Conservation (phyloP, 2,797 vertebrate species). For the Scomberomorus guttatus region DNA sequence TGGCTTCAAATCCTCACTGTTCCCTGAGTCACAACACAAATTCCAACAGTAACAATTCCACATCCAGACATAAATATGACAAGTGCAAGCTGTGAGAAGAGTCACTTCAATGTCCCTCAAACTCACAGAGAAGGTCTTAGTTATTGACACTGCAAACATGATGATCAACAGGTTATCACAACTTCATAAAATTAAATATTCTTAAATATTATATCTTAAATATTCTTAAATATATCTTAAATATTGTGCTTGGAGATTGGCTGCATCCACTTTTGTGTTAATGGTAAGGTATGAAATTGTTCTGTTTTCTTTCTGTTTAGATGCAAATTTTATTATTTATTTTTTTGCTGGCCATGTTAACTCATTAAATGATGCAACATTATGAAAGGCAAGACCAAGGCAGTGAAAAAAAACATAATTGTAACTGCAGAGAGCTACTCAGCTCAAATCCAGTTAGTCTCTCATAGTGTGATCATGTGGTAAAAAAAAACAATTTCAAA, state of each 20-base stretch:
- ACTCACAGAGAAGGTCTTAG: constrained; percentile 68
- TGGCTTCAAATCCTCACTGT: constrained; percentile 24
- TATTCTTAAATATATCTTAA: too few species aligned
- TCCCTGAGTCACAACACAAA: constrained; percentile 32
- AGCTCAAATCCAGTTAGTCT: neutral
- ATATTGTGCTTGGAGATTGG: neutral
- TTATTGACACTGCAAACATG: neutral
- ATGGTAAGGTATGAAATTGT: neutral
- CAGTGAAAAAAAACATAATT: neutral
- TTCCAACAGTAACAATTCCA: constrained; percentile 18
- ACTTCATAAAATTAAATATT: neutral
- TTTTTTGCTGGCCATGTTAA: neutral
- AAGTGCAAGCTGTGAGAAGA: neutral
- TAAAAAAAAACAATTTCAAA: neutral
- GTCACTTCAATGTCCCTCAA: constrained; percentile 79
- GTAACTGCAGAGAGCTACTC: neutral
- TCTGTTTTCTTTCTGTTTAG: neutral
- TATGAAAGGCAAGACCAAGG: constrained; percentile 1
- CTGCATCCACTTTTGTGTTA: neutral
- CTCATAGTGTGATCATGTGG: neutral
- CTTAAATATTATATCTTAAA: too few species aligned
- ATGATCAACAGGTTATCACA: neutral
- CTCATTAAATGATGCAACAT: constrained; percentile 31
- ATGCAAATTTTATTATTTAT: constrained; percentile 7
- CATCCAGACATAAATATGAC: constrained; percentile 1